These are phyloP conservation scores for Phalacrocorax brasilianus DNA, from an alignment of 2,113 vertebrate genomes.

Conservation along the genomic window DNA sequence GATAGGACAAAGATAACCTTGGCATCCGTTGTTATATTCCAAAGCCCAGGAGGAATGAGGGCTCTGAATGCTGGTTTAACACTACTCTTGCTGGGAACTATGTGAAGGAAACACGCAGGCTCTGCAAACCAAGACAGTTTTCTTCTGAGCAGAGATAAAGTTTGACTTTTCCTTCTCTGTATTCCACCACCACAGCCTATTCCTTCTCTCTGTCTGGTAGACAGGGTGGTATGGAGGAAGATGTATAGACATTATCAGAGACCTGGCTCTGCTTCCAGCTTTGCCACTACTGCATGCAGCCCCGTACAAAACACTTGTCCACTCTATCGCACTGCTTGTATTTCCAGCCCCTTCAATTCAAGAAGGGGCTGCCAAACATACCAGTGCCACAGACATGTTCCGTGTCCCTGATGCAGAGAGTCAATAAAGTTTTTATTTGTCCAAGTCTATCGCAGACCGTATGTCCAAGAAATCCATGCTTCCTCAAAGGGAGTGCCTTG, in stretches of 20 bases:
- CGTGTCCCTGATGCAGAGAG: neutral
- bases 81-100: neutral
- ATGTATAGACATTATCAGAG: neutral
- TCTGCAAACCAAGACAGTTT: neutral
- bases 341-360: neutral
- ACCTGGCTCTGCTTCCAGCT: neutral
- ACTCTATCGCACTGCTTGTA: neutral
- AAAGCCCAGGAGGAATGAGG: neutral
- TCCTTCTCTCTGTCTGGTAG: neutral
- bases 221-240: neutral
- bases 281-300: neutral
- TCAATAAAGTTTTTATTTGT: neutral
- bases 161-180: neutral
- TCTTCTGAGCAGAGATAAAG: neutral
- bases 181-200: neutral
- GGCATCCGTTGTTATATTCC: constrained; percentile 1
- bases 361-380: neutral
- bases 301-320: neutral
- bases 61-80: constrained; percentile 5
- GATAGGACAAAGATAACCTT: constrained; percentile 2
- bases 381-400: neutral
- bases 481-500: neutral
- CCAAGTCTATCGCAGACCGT: neutral
- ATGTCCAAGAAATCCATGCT: neutral
- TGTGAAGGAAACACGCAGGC: neutral